Base-by-base conservation (phyloP, 2,888 invertebrate genomes). In the Dynastes tityus region DNA sequence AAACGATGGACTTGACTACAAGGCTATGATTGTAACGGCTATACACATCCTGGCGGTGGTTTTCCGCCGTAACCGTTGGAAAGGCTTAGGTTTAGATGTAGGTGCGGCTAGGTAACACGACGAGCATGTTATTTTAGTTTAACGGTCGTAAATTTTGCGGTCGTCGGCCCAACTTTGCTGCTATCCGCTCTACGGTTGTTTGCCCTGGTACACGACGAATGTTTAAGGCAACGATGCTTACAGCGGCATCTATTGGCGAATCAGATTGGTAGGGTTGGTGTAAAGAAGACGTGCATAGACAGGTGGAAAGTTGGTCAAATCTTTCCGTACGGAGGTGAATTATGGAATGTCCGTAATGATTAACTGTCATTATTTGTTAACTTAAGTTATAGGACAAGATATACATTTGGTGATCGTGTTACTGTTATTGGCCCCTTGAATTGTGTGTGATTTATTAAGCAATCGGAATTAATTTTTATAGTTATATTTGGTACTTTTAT, bases 81-180 rank as follows among this genome's bases (percentile, higher is more conserved):
- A 8, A 16, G 22, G 55, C 27, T 22, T 22, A 22, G 55, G 5
- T 22, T 3, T 53, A 58, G n/a, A 58, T 16, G 22, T 58, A 22
- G 2, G 27, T 58, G 55, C n/a, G 55, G 55, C 1, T 22, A 22
- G 6, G 22, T 22, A 58, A 67, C 22, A 37, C 40, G n/a, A 32
- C n/a, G 64, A 40, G 40, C 8, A 45, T 67, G 65, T 67, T 40
- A 67, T 67, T 67, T 67, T 22, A 40, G 65, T 67, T n/a, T 67
- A 67, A 45, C 22, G 16, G 40, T 67, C 65, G 65, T 67, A 67
- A 67, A 67, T 16, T 67, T 45, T 40, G 8, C 45, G 65, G 65
- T 45, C 65, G 40, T 8, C 45, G 45, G 45, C 45, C 37, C 37
- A 5, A 37, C 37, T 45, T 45, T 45, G 45, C 45, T 11, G 45